Conservation (phyloP, 1,140 invertebrate genomes). For the Listronotus oregonensis region DNA sequence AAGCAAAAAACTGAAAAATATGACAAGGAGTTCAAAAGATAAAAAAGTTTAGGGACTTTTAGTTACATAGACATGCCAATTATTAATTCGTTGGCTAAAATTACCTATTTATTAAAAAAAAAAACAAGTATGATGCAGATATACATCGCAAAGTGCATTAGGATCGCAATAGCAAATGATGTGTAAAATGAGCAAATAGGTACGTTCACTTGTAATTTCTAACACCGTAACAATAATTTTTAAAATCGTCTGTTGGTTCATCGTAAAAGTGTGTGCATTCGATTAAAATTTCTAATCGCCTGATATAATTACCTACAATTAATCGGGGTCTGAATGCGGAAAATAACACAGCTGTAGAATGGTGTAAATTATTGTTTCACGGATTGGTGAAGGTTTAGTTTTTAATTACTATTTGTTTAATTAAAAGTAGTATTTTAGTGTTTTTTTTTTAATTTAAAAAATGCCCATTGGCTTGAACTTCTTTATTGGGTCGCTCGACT, state of each 20-base stretch:
- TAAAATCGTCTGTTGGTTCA: background rate
- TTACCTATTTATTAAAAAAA: too few relatives aligned
- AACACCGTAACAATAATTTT: conserved; percentile 5
- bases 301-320: background rate
- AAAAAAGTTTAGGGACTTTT: too few relatives aligned
- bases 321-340: conserved; percentile 8
- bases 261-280: conserved; percentile 5
- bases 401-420: too few relatives aligned
- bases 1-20: too few relatives aligned
- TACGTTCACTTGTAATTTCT: conserved; percentile 11
- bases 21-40: too few relatives aligned
- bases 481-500: too few relatives aligned
- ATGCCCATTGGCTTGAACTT: too few relatives aligned
- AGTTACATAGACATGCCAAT: too few relatives aligned
- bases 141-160: background rate
- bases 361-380: conserved; percentile 3
- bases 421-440: too few relatives aligned
- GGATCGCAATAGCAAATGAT: conserved; percentile 9
- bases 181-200: conserved; percentile 10
- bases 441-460: too few relatives aligned
- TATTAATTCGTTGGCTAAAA: too few relatives aligned
- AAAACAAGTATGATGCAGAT: too few relatives aligned
- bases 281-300: conserved; percentile 6
- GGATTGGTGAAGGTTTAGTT: background rate
- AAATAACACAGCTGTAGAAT: conserved; percentile 5